Evolutionary conservation across 2,113 vertebrate genomes (phyloP).

Genomic region (Melozone crissalis): DNA sequence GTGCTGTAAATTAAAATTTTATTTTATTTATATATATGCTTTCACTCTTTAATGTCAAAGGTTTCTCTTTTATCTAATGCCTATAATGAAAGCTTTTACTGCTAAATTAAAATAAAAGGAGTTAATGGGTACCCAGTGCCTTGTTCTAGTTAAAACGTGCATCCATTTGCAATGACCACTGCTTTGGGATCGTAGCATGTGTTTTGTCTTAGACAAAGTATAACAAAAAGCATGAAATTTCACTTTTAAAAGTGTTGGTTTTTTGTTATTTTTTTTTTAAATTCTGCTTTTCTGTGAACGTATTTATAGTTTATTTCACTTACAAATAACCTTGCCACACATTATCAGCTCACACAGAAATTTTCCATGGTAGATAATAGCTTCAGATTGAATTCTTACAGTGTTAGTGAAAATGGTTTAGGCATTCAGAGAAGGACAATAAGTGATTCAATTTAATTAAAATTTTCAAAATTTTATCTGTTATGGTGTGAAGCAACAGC

Average conservation of each 20-base stretch:
- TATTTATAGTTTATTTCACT: neutral
- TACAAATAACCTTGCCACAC: neutral
- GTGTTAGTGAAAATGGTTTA: neutral
- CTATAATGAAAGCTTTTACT: slow-evolving; percentile 45
- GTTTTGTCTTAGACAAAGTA: neutral
- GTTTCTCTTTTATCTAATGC: slow-evolving; percentile 30
- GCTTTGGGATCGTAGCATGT: neutral
- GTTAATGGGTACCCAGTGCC: slow-evolving; percentile 19
- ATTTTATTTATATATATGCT: slow-evolving; percentile 33
- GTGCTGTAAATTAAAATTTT: neutral
- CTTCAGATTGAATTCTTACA: neutral
- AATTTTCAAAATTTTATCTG: neutral
- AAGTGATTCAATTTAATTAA: neutral
- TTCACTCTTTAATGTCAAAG: slow-evolving; percentile 3
- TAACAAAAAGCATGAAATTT: neutral
- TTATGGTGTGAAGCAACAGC: neutral
- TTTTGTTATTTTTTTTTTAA: neutral
- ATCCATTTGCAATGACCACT: slow-evolving; percentile 36
- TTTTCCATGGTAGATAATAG: neutral
- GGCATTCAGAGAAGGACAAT: neutral
- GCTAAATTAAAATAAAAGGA: slow-evolving; percentile 50
- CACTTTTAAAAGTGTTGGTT: neutral
- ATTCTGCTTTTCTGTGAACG: neutral
- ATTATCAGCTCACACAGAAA: neutral
- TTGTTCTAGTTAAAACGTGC: slow-evolving; percentile 32